Base-by-base conservation (phyloP, 1,140 invertebrate species). In the Papilio dardanus region DNA sequence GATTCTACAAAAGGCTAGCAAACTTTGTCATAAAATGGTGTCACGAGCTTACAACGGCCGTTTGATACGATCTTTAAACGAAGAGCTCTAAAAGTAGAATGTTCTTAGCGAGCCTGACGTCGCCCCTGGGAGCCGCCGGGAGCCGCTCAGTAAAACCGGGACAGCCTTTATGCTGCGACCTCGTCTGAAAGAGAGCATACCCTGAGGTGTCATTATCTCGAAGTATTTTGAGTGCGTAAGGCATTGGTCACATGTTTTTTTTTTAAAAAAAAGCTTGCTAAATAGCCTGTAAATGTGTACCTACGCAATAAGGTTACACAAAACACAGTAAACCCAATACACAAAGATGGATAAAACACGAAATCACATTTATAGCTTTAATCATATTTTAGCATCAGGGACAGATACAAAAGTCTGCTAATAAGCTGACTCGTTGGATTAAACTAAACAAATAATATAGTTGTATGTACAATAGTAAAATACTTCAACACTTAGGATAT, bases 201-300 rank as follows among this genome's bases (percentile, higher is more conserved):
- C 54, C 54, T 30, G 54, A 62, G 54, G 24, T 62, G 54, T 62
- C 54, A 62, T 62, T 62, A 62, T 62, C 10, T 62, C 54, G 24
- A 62, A 62, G 54, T 28, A 62, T 21, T 21, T 62, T 28, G 24
- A 62, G 54, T 62, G 46, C 6, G 54, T 62, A 62, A 62, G 54
- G 24, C 3, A 62, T 62, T 3, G 54, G 54, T 12, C 24, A 14
- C 54, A 62, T 4, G 21, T 24, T n/a, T 46, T 46, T 42, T 46
- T 7, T 7, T n/a, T 19, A 46, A 46, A 6, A 46, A 46, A 19
- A 46, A n/a, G n/a, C n/a, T 46, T 19, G 42, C 42, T 7, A 46
- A 19, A 46, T 7, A 46, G n/a, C 4, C 8, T 4, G 16, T 46
- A 46, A 46, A 46, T 19, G 7, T 46, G n/a, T 46, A 19, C 5